Base-by-base conservation (phyloP, 2,888 invertebrate species). In the Gastrophysa polygoni region DNA sequence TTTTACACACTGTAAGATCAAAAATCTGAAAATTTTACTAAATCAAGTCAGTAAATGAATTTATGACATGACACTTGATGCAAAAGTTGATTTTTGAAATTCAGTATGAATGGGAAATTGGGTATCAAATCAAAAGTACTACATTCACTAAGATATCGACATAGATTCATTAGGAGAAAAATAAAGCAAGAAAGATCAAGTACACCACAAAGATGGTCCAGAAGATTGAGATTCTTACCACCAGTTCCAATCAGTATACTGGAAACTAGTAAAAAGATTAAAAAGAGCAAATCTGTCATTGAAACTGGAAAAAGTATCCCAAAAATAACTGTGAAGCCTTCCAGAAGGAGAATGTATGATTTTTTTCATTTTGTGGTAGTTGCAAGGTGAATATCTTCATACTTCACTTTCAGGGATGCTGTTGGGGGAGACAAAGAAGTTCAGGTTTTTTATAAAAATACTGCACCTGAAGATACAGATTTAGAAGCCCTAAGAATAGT, bases 141-240 rank as follows among this genome's bases (percentile, higher is more conserved):
- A 32, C 48, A 52, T 21, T 38, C 51, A 4, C 32, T 57, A 2
- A 29, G 32, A 29, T 58, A 57, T 1, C 49, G 32, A 57, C n/a
- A 32, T 3, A 50, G 50, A 24, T 6, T 56, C 44, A 18, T 59
- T 10, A 59, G 57, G 17, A 59, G 44, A 21, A 49, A 44, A 43
- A 59, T 65, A 32, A 68, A 68, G 52, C 28, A 28, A 28, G 65
- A 61, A 55, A 56, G 63, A n/a, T 55, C 55, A 5, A 50, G 24
- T 17, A 65, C 61, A 1, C 61, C 67, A 18, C 61, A 65, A 48
- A 61, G 67, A 49, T 68, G 67, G 67, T 68, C 65, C 16, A 60
- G 67, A 51, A 61, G 67, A 47, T 61, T 68, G 18, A 46, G 65
- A 57, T 63, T 59, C 11, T 32, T 68, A 28, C 67, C 67, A 11